Evolutionary conservation across 2,113 vertebrate genomes (phyloP).

Genomic region (Riparia riparia): DNA sequence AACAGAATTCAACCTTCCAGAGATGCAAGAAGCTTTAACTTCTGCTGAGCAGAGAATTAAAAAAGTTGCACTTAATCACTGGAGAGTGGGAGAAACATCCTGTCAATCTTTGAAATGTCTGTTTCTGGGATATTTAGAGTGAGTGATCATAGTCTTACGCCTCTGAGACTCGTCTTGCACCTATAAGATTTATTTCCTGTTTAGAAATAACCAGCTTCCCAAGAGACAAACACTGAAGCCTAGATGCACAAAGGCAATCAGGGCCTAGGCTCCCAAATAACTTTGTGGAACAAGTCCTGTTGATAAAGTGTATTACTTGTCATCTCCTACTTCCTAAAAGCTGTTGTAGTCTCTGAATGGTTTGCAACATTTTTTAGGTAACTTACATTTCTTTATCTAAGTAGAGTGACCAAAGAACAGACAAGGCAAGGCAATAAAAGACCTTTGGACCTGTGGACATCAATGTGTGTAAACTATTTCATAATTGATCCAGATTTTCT

Average conservation of each 20-base stretch:
- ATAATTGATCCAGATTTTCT: neutral
- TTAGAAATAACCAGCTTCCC: neutral
- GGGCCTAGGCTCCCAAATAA: neutral
- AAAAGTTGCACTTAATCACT: neutral
- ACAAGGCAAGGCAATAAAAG: neutral
- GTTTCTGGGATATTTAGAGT: neutral
- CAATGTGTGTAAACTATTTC: neutral
- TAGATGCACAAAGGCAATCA: neutral
- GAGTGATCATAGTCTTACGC: neutral
- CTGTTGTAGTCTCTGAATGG: neutral
- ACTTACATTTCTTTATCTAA: neutral
- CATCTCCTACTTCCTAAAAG: neutral
- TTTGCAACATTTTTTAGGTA: neutral
- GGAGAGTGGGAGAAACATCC: neutral
- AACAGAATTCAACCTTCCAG: neutral
- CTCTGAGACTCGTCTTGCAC: neutral
- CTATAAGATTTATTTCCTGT: neutral
- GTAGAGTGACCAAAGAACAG: neutral
- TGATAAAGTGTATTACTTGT: neutral
- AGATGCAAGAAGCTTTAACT: neutral
- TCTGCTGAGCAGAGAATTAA: neutral
- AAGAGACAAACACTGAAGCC: neutral
- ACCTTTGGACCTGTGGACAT: neutral
- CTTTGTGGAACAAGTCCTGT: neutral
- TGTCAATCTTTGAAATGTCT: neutral